A percentile compares a stretch with the other conserved stretches of the same genome.
Evolutionary conservation across 37 sponge, comb jelly and placozoan genomes (phyloP).

Genomic region (Hormiphora californensis): DNA sequence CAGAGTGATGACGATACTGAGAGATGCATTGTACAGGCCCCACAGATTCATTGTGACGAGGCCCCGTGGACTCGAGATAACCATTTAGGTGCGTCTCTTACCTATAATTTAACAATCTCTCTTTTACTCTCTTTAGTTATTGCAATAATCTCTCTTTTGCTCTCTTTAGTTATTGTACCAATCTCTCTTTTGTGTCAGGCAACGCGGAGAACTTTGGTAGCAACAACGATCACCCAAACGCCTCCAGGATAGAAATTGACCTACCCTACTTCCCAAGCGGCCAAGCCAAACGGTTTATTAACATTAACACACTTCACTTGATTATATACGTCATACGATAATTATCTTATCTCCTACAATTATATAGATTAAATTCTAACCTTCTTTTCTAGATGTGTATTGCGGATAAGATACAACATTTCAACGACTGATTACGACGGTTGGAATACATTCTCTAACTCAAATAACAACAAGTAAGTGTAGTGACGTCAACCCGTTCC

Average conservation of each 20-base stretch:
- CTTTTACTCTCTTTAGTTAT: no score
- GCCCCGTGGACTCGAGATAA: conserved; percentile 24
- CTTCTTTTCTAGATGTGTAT: no score
- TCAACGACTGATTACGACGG: conserved; percentile 96
- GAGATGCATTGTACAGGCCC: neutral
- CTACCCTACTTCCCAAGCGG: neutral
- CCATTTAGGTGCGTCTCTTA: neutral
- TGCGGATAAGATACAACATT: conserved; percentile 78
- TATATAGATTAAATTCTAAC: no score
- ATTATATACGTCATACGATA: no score
- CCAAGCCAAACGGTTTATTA: conserved; percentile 34
- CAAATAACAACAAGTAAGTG: conserved; percentile 74
- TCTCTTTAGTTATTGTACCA: neutral
- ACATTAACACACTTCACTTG: no score
- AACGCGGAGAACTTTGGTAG: neutral
- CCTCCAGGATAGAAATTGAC: neutral
- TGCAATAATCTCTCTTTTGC: neutral
- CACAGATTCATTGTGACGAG: neutral
- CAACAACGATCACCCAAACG: neutral
- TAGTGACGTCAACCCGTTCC: no score
- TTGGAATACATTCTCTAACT: conserved; percentile 65
- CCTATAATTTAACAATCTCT: no score
- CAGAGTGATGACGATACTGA: neutral
- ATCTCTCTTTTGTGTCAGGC: neutral
- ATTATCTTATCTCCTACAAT: no score